phyloP scores from a whole-genome alignment of 2,888 invertebrate genomes.

The Synanthedon andrenaeformis region DNA sequence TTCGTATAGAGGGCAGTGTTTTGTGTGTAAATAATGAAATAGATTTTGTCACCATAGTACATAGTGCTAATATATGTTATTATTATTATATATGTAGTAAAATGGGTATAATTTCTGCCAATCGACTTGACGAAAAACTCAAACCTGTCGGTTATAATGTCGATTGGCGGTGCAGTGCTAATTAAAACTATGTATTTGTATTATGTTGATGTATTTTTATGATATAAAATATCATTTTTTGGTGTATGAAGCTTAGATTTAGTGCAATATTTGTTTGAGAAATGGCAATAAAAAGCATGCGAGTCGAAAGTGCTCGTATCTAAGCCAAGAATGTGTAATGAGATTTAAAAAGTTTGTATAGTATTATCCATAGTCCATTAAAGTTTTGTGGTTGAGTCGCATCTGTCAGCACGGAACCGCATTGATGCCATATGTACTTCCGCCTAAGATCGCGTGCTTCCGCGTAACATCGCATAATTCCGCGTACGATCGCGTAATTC shows the following conservation, averaged over 20 bases:
- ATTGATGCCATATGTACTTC: too few species aligned
- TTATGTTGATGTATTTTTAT: slow-evolving; percentile 9
- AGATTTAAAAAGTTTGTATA: too few species aligned
- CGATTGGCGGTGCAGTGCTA: neutral
- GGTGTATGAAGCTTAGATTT: slow-evolving; percentile 12
- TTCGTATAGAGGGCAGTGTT: slow-evolving; percentile 1
- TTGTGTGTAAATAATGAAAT: slow-evolving; percentile 11
- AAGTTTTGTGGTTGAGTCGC: too few species aligned
- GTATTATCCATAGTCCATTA: too few species aligned
- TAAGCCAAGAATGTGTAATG: too few species aligned
- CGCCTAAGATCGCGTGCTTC: too few species aligned
- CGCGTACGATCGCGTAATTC: too few species aligned
- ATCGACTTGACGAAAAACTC: neutral
- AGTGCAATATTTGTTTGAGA: slow-evolving; percentile 36
- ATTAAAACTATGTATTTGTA: neutral
- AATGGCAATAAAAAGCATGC: too few species aligned
- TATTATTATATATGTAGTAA: neutral
- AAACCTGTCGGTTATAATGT: too few species aligned
- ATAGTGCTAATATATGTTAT: slow-evolving; percentile 16
- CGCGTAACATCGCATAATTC: too few species aligned
- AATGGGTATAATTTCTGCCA: neutral
- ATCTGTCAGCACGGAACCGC: too few species aligned
- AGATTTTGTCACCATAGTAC: slow-evolving; percentile 25
- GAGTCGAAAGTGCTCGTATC: slow-evolving; percentile 1
- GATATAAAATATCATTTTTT: slow-evolving; percentile 59